phyloP scores from a whole-genome alignment of 2,113 vertebrate species.

The Sylvia atricapilla region DNA sequence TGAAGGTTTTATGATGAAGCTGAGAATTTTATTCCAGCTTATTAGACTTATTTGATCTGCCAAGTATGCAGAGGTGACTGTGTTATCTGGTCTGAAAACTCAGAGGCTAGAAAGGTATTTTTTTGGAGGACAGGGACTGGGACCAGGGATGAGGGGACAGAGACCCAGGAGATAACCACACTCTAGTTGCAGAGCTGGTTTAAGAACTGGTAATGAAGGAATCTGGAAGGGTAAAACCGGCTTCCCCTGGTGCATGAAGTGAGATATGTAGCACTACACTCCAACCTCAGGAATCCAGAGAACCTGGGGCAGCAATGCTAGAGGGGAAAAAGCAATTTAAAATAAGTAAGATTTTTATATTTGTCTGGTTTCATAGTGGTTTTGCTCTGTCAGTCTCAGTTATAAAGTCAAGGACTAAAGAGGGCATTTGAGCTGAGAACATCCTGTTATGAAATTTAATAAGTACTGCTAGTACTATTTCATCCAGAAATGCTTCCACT shows the following conservation, averaged over 20 bases:
- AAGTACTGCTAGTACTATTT: slow-evolving; percentile 21
- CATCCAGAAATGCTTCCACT: slow-evolving; percentile 4
- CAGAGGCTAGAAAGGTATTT: not conserved
- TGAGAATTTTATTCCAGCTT: not conserved
- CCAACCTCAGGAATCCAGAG: not conserved
- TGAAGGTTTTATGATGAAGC: not conserved
- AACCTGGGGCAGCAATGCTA: not conserved
- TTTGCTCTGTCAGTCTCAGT: slow-evolving; percentile 4
- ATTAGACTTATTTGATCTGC: not conserved
- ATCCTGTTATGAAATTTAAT: slow-evolving; percentile 42
- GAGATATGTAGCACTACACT: not conserved
- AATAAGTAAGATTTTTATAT: slow-evolving; percentile 5
- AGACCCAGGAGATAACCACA: not conserved
- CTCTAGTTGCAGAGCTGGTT: not conserved
- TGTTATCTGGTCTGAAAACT: not conserved
- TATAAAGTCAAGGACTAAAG: slow-evolving; percentile 29
- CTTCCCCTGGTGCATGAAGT: not conserved
- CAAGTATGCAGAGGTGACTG: not conserved
- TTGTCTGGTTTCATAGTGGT: not conserved
- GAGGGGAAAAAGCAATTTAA: not conserved
- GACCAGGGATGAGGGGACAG: not conserved
- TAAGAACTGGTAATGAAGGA: not conserved
- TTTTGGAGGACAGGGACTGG: rapidly evolving
- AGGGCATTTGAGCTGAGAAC: slow-evolving; percentile 13
- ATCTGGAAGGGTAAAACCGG: not conserved